phyloP scores from a whole-genome alignment of 2,113 vertebrate genomes.

The Aptenodytes forsteri region DNA sequence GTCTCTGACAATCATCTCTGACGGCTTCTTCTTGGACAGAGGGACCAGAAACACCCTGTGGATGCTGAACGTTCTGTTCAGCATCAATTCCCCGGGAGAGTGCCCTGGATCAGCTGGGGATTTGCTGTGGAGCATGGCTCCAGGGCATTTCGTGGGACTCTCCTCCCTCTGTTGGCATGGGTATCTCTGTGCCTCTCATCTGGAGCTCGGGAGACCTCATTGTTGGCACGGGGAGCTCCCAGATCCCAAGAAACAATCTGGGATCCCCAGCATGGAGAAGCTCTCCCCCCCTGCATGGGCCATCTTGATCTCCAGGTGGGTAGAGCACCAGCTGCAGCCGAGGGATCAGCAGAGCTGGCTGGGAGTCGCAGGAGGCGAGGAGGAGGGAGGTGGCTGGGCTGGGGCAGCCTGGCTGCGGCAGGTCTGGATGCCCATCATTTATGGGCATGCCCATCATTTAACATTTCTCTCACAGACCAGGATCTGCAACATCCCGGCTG shows the following conservation, averaged over 20 bases:
- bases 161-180: background rate
- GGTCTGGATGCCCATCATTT: background rate
- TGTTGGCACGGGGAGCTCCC: background rate
- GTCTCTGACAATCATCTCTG: background rate
- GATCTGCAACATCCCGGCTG: background rate
- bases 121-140: accelerated
- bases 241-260: background rate
- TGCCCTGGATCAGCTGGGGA: background rate
- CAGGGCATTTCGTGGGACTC: background rate
- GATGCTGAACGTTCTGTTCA: background rate
- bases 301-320: background rate
- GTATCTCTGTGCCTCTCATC: background rate
- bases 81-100: accelerated
- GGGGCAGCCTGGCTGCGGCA: background rate
- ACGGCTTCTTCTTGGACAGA: background rate
- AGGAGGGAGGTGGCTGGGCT: background rate
- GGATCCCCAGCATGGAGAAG: background rate
- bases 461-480: background rate
- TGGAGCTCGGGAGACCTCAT: background rate
- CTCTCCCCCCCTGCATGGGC: background rate
- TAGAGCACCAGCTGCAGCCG: background rate
- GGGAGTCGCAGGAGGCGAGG: accelerated
- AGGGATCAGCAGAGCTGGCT: background rate
- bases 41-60: background rate
- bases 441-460: background rate